Conservation (phyloP, 2,113 vertebrate genomes). For the Phrynocephalus versicolor region DNA sequence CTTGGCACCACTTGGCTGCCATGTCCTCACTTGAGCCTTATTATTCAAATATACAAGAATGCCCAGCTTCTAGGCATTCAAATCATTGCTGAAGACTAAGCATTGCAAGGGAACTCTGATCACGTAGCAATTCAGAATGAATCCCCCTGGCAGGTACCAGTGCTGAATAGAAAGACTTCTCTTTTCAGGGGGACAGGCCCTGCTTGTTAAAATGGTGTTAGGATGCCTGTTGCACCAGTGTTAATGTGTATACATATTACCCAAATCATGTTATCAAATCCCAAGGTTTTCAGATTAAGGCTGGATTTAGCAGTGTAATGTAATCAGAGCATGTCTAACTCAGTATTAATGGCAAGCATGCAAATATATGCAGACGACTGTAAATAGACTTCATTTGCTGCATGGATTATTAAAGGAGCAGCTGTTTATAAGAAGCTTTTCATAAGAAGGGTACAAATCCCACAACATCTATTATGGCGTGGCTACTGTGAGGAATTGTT, state of each 20-base stretch:
- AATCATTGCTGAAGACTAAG: neutral
- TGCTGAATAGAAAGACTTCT: neutral
- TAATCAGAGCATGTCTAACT: conserved; percentile 28
- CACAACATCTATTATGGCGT: conserved; percentile 49
- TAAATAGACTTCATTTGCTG: conserved; percentile 48
- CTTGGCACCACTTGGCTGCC: neutral
- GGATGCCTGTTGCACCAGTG: neutral
- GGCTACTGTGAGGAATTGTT: conserved; percentile 32
- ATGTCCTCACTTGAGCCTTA: neutral
- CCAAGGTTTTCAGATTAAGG: conserved; percentile 7
- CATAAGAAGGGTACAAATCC: conserved; percentile 56
- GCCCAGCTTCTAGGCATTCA: neutral
- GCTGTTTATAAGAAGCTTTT: conserved; percentile 62
- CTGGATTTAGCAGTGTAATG: conserved; percentile 18
- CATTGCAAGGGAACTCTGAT: neutral
- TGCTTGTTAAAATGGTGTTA: rapidly evolving
- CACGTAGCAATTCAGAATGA: neutral
- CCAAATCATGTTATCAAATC: neutral
- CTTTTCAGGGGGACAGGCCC: rapidly evolving
- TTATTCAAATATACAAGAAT: neutral
- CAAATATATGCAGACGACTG: conserved; percentile 64
- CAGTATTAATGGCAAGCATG: conserved; percentile 46
- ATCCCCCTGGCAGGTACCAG: neutral
- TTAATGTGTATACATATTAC: rapidly evolving
- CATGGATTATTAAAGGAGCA: conserved; percentile 54